These are phyloP conservation scores for Tromatobia lineatoria DNA, from an alignment of 2,888 invertebrate species.

Conservation along the genomic window DNA sequence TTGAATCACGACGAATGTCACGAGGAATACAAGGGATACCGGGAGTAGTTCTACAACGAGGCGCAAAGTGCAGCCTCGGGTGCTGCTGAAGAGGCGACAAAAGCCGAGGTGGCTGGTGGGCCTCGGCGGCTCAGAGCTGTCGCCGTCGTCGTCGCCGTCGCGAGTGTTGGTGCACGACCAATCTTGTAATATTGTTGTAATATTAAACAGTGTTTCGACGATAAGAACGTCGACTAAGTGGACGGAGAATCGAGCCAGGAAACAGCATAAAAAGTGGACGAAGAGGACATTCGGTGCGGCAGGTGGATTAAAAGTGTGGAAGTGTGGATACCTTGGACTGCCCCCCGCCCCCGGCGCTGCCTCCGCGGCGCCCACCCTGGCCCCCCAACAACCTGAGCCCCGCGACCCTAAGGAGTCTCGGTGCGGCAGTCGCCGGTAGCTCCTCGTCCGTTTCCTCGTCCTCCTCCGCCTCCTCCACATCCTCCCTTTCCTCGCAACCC, in stretches of 20 bases:
- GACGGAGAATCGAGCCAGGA: background rate
- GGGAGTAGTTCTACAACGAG: conserved; percentile 51
- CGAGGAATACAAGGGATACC: conserved; percentile 34
- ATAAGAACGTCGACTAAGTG: conserved; percentile 1
- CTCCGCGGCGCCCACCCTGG: conserved; percentile 85
- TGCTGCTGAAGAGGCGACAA: conserved; percentile 25
- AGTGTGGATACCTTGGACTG: conserved; percentile 86
- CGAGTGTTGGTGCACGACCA: conserved; percentile 33
- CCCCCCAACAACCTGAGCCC: conserved; percentile 86
- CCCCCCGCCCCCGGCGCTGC: conserved; percentile 86
- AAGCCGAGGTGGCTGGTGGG: conserved; percentile 47
- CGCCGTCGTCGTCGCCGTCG: conserved; percentile 7
- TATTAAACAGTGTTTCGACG: conserved; percentile 29
- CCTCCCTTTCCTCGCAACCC: conserved; percentile 9
- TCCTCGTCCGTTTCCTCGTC: conserved; percentile 63
- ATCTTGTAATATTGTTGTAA: background rate
- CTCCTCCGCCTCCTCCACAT: conserved; percentile 61
- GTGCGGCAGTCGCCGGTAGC: conserved; percentile 71
- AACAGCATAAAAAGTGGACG: background rate
- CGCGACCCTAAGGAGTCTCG: conserved; percentile 78
- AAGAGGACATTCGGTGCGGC: conserved; percentile 75
- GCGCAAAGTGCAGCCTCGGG: conserved; percentile 68
- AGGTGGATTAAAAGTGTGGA: conserved; percentile 84
- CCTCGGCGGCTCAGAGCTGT: conserved; percentile 16
- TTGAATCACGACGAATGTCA: conserved; percentile 9